Conservation (phyloP, 1,140 invertebrate species). For the Macrotrachela quadricornifera region DNA sequence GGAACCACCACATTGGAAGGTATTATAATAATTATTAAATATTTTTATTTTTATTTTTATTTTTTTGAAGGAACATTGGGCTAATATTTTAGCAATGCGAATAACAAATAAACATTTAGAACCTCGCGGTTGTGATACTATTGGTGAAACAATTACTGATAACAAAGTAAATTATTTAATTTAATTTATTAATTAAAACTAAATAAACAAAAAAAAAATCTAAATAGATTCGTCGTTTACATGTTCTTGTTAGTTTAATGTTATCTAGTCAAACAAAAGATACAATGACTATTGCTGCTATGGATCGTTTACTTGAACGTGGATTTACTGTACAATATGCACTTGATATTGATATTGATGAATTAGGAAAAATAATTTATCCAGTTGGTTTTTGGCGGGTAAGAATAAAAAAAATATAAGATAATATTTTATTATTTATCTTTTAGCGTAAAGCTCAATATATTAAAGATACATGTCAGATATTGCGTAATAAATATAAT, state of each 20-base stretch:
- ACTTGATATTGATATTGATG: slow-evolving; percentile 43
- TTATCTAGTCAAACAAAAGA: slow-evolving; percentile 93
- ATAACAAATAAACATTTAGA: no score
- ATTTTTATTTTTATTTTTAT: no score
- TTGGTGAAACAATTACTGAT: no score
- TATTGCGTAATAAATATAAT: slow-evolving; percentile 55
- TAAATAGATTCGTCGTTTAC: slow-evolving; percentile 39
- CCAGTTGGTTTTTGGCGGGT: slow-evolving; percentile 78
- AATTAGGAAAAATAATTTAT: slow-evolving; percentile 60
- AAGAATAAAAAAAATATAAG: not conserved
- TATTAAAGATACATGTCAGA: slow-evolving; percentile 61
- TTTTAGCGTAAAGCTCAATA: slow-evolving; percentile 65
- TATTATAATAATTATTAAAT: no score
- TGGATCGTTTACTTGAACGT: slow-evolving; percentile 49
- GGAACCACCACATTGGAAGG: no score
- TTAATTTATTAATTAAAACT: no score
- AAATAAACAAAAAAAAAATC: no score
- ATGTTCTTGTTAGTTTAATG: slow-evolving; percentile 75
- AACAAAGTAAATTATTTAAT: no score
- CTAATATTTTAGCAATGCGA: no score
- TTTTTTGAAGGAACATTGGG: no score
- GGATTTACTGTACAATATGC: slow-evolving; percentile 58
- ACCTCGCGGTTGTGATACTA: no score
- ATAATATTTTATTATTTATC: no score
- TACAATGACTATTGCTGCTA: slow-evolving; percentile 67